Evolutionary conservation across 1,140 invertebrate species (phyloP), one percentile per base, ranked within the genome.

Genomic region (Phymorhynchus buccinoides): DNA sequence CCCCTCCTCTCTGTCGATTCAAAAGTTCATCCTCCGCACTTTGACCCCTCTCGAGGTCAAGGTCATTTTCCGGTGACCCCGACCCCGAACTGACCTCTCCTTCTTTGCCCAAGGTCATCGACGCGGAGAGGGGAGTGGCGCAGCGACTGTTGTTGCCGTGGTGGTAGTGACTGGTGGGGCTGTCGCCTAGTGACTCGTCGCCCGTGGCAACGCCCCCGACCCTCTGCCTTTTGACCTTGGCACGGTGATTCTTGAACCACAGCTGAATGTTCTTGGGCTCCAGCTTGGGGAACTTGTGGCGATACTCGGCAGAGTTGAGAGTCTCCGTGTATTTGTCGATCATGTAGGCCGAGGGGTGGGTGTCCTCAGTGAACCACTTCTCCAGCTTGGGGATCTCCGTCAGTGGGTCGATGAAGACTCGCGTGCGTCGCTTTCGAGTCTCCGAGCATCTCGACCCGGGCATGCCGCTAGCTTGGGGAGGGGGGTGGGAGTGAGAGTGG

Each of bases 261-360:
- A 99, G 98, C 93, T 99, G 98, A 80, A 99, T 97, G 92, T 99
- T 99, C 94, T 99, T 99, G 30, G 98, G 97, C 93, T 99, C 98
- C 41, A 99, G 94, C 37, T 97, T 95, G 0, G 98, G 98, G 93
- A 99, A 99, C 93, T 99, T 99, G 92, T 98, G 97, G 89, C 98
- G 95, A 92, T 99, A 95, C 79, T 94, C 97, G 96, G 98, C 98
- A 66, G 90, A 91, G 92, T 99, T 99, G 86, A 99, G 94, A 90
- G 99, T 97, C 90, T 99, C 98, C 1, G 98, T 99, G 93, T 98
- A 99, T 92, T 98, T 98, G 80, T 99, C 95, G 89, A 99, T 99
- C 89, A 99, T 95, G 94, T 98, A 98, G 92, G 99, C 98, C 88
- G 97, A 98, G 66, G 98, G 98, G 94, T 99, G 98, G 41, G 98